Evolutionary conservation across 2,113 vertebrate species (phyloP), one percentile per base, ranked within the genome.

Genomic region (Muntiacus reevesi): DNA sequence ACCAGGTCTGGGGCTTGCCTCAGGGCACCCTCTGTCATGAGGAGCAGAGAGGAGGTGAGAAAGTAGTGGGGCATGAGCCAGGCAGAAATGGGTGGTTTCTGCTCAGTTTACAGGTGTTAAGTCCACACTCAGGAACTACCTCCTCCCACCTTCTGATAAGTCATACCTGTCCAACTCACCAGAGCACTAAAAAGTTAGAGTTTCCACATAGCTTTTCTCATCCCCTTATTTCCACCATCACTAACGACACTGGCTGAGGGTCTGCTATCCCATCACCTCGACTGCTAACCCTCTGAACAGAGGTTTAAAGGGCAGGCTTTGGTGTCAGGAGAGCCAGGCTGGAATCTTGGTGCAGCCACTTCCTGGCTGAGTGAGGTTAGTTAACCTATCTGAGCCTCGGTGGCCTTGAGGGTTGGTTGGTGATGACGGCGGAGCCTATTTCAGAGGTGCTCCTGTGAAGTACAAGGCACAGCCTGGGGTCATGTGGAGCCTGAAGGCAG

Each of bases 81-180:
- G 64, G 14, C 86, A 57, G 76, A 71, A 85, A 83, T 11, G 17
- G 54, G 71, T 57, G n/a, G 15, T 21, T 82, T 82, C 50, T 9
- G 21, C 33, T 55, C 52, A 36, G 50, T 8, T 55, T 55, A 36
- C 21, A 83, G 12, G n/a, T 36, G 13, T 55, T 10, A 33, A 40
- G 52, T 25, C 52, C 10, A 4, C 59, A 2, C 45, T 27, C 1
- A 1, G 74, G 52, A 45, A 10, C n/a, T 74, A 10, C 43, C 43
- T 25, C 87, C 83, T 78, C 88, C 85, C 25, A 88, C 95, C 59
- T 33, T 23, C 92, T 45, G 93, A 0, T 52, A 89, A 94, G 94
- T 57, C 85, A 21, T 15, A 92, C 10, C 4, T 40, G 47, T 59
- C 60, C 93, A 57, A 85, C 36, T 79, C 4, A 52, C 86, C 74